Base-by-base conservation (phyloP, 2,888 invertebrate species). In the Eupeodes luniger region DNA sequence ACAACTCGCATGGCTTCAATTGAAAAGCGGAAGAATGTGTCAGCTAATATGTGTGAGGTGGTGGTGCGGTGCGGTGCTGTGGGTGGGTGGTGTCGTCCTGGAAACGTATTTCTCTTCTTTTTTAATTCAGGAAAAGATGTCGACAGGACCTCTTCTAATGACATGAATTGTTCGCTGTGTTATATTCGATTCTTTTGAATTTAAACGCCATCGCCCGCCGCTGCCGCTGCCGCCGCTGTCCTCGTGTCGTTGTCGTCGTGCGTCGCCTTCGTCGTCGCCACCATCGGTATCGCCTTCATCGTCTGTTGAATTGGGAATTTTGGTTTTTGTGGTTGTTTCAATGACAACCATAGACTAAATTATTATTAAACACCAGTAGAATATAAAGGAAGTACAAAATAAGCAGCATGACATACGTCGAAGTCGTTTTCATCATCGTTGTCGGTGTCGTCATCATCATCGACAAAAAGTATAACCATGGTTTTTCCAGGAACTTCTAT, bases 131-230 rank as follows among this genome's bases (percentile, higher is more conserved):
- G 19, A 47, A n/a, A 59, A 66, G 82, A 72, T 83, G 77, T 80
- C 79, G 59, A 47, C 83, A 87, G 83, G 86, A 86, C 76, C 79
- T 80, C 79, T 80, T 76, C 70, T 83, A 83, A 84, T 87, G 77
- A 64, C 87, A 81, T 81, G 76, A 83, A 80, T 84, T 87, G 83
- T 87, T 87, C 40, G 66, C 40, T 34, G 40, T 69, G 19, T 44
- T 16, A n/a, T 12, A 16, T 27, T 67, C 76, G 44, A 77, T 81
- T 57, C 74, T 74, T 81, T 78, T 74, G 62, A 53, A 70, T 70
- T 49, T 62, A 44, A 66, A 70, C 79, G 16, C 9, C 69, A 40
- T 3, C 36, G 3, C 11, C 27, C 27, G 27, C 27, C 1, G 2
- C 27, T 2, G 27, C 2, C 27, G 27, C 27, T 2, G 27, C 2